Conservation (phyloP, 2,797 vertebrate species). For the Alosa sapidissima region DNA sequence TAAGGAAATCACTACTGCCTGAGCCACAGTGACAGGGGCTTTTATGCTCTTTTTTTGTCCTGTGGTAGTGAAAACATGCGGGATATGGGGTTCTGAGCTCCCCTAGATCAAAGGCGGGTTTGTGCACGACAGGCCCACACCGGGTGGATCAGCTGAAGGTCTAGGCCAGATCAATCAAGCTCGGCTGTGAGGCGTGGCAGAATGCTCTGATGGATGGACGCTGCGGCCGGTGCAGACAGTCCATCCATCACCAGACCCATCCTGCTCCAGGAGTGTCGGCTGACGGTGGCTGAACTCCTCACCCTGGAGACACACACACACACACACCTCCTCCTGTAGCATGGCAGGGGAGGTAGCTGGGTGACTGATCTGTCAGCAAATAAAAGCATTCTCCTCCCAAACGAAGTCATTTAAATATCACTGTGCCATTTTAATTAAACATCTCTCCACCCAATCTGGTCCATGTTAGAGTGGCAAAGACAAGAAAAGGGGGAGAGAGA, state of each 20-base stretch:
- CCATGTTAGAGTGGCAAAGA: not conserved
- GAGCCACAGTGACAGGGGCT: not conserved
- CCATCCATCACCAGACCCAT: conserved; percentile 24
- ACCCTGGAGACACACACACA: not conserved
- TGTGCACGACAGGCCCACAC: not conserved
- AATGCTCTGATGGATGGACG: conserved; percentile 27
- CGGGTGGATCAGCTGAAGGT: not conserved
- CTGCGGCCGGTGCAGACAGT: not conserved
- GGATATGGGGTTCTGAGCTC: not conserved
- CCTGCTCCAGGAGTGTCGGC: not conserved
- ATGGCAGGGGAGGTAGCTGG: not conserved
- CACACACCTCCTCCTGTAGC: not conserved
- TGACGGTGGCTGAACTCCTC: not conserved
- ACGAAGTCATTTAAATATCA: not conserved
- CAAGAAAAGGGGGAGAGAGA: too few species aligned
- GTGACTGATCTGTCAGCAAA: not conserved
- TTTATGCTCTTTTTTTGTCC: not conserved
- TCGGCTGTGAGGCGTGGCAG: not conserved
- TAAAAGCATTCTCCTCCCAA: not conserved
- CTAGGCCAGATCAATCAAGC: conserved; percentile 22
- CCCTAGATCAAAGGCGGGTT: not conserved
- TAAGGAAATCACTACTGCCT: not conserved
- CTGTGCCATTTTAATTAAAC: conserved; percentile 1
- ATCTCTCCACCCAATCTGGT: not conserved
- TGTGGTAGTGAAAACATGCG: not conserved